Evolutionary conservation across 2,113 vertebrate genomes (phyloP).

Genomic region (Macquaria ambigua): DNA sequence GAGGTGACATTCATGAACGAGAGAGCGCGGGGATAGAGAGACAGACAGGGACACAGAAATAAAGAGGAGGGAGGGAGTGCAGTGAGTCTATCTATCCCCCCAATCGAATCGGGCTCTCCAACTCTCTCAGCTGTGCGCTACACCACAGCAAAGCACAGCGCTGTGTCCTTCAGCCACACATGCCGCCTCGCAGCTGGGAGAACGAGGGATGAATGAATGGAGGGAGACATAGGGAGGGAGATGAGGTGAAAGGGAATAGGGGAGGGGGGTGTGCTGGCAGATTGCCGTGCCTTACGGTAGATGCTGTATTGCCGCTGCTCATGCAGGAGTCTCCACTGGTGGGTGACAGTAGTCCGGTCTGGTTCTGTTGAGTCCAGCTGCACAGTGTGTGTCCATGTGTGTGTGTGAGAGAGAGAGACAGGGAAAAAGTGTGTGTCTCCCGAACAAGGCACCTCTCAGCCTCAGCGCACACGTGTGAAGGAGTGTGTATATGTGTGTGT

Average conservation of each 20-base stretch:
- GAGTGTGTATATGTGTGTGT: constrained; percentile 27
- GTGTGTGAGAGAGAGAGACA: constrained; percentile 9
- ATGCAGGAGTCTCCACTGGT: constrained; percentile 48
- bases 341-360: constrained; percentile 63
- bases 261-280: constrained; percentile 43
- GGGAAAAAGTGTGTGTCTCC: constrained; percentile 26
- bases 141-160: constrained; percentile 65
- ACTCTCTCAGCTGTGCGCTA: constrained; percentile 68
- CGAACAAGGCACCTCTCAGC: constrained; percentile 43
- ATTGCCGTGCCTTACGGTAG: constrained; percentile 63
- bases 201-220: constrained; percentile 76
- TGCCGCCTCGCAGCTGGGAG: constrained; percentile 69
- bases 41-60: constrained; percentile 48
- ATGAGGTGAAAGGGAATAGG: constrained; percentile 7
- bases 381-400: constrained; percentile 35
- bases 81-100: constrained; percentile 65
- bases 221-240: constrained; percentile 43
- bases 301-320: constrained; percentile 29
- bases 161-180: constrained; percentile 83
- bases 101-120: constrained; percentile 64
- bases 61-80: constrained; percentile 51
- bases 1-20: constrained; percentile 86
- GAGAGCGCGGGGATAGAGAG: constrained; percentile 52
- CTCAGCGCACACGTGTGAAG: constrained; percentile 47
- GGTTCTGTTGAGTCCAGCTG: constrained; percentile 52